These are phyloP conservation scores for Dromaius novaehollandiae DNA, from an alignment of 2,113 vertebrate species.

Conservation along the genomic window DNA sequence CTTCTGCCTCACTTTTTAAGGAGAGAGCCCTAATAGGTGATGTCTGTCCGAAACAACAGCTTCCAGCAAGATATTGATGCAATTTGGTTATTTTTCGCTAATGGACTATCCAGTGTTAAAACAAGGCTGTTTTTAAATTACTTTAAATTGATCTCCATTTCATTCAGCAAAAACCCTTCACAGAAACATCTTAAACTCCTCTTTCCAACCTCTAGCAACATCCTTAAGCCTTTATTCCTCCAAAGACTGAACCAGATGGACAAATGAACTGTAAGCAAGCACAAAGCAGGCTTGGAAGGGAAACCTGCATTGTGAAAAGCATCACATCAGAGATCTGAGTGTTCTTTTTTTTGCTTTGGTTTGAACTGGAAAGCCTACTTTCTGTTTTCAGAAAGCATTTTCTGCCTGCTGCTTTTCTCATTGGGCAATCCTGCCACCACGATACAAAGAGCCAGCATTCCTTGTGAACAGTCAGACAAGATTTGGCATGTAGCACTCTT, in stretches of 20 bases:
- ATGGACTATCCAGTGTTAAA: background rate
- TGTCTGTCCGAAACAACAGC: background rate
- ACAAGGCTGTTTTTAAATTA: background rate
- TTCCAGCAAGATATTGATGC: background rate
- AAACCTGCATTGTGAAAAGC: background rate
- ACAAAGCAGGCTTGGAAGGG: background rate
- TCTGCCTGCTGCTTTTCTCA: background rate
- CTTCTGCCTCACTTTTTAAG: background rate
- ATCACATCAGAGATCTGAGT: background rate
- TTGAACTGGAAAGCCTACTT: accelerated
- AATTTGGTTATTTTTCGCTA: background rate
- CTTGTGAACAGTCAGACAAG: background rate
- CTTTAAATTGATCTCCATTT: background rate
- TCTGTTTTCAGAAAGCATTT: background rate
- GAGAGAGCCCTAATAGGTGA: background rate
- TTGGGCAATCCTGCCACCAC: background rate
- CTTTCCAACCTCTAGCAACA: background rate
- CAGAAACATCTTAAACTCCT: background rate
- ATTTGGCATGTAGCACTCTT: background rate
- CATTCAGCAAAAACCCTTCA: background rate
- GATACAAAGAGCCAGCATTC: background rate
- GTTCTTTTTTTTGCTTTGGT: background rate
- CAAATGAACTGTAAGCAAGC: background rate
- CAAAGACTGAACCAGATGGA: background rate
- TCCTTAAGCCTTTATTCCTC: background rate